Conservation (phyloP, 1,140 invertebrate genomes). For the Atta cephalotes region DNA sequence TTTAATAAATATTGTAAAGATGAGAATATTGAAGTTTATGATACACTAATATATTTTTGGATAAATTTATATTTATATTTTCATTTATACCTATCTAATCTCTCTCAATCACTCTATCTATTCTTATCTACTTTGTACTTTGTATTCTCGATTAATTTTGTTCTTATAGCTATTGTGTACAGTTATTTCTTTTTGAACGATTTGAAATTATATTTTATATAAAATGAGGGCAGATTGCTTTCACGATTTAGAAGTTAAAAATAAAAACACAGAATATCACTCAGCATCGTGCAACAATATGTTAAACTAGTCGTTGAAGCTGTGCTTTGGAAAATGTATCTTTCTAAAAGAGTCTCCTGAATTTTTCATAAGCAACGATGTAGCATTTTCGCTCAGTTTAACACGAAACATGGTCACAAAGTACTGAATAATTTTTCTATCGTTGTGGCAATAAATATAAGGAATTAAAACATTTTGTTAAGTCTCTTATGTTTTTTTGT, state of each 20-base stretch:
- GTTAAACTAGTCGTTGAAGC: neutral
- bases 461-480: neutral
- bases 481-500: neutral
- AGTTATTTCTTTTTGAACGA: neutral
- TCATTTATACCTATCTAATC: constrained; percentile 3
- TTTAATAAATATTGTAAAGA: constrained; percentile 4
- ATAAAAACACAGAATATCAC: neutral
- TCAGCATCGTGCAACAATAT: neutral
- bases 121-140: constrained; percentile 44
- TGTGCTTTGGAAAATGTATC: constrained; percentile 7
- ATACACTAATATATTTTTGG: neutral
- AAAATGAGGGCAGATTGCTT: neutral
- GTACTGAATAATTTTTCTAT: neutral
- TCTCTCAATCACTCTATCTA: constrained; percentile 25
- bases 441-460: neutral
- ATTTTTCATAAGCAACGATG: constrained; percentile 8
- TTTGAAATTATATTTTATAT: constrained; percentile 1
- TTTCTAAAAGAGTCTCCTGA: neutral
- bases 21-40: neutral
- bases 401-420: neutral
- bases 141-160: constrained; percentile 32
- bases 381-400: neutral
- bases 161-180: neutral
- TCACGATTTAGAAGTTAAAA: neutral
- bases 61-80: constrained; percentile 15